Evolutionary conservation across 2,888 invertebrate species (phyloP), one percentile per base, ranked within the genome.

Genomic region (Girardia tigrina): DNA sequence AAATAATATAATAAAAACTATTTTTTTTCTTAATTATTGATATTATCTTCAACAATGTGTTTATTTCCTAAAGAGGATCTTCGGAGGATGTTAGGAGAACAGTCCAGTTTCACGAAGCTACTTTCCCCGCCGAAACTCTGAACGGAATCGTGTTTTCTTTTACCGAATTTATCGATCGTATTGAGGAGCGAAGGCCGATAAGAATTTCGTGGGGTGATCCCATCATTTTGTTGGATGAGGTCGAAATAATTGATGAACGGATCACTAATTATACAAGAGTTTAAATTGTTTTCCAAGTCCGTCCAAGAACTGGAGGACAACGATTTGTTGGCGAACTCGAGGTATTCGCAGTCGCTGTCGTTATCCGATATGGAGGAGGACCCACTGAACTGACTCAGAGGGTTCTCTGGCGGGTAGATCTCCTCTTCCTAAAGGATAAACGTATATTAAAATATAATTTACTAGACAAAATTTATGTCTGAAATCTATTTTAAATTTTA

Each of bases 351-450:
- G 4, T 56, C 56, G n/a, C 56, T 56, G n/a, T 56, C 56, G 23
- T 56, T 56, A n/a, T 56, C 56, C 6, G 56, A 56, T 6, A 56
- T n/a, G 23, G 56, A 56, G 4, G 56, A 56, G n/a, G 56, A 56
- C 23, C 56, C 56, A n/a, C 56, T 56, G 6, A 20, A 23, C n/a
- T 56, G 56, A n/a, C 56, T 56, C n/a, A 23, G n/a, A 20, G 56
- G 23, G n/a, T 4, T 56, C 23, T 56, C 56, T 20, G 6, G n/a
- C 4, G n/a, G 6, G 23, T 23, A 8, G 23, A 20, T 56, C 4
- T 56, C 56, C n/a, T 56, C 56, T n/a, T 56, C 56, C 56, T 56
- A n/a, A 16, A 56, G n/a, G n/a, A n/a, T n/a, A n/a, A n/a, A n/a
- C n/a, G n/a, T n/a, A n/a, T n/a, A n/a, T n/a, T n/a, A n/a, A n/a